phyloP scores from a whole-genome alignment of 2,113 vertebrate species.

The Nothocercus nigrocapillus region DNA sequence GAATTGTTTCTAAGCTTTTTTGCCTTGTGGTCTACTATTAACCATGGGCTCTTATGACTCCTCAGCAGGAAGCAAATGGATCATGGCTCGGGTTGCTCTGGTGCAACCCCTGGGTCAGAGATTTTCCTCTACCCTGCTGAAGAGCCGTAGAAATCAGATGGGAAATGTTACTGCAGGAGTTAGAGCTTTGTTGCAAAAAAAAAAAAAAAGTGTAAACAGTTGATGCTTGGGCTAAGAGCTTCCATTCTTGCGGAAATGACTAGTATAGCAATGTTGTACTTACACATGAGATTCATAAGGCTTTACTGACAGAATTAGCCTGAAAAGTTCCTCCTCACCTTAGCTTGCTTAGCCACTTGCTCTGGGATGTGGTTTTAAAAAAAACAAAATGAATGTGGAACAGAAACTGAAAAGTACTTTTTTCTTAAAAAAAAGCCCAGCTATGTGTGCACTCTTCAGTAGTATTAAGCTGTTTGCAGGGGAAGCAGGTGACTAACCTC shows the following conservation, averaged over 20 bases:
- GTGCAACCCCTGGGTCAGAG: background rate
- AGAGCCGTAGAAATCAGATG: conserved; percentile 22
- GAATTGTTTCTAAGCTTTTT: background rate
- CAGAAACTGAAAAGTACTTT: background rate
- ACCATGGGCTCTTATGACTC: background rate
- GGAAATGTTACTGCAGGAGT: conserved; percentile 27
- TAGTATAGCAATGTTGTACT: background rate
- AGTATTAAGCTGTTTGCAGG: background rate
- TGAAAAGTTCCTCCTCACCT: background rate
- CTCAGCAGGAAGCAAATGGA: background rate
- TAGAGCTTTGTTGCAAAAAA: conserved; percentile 8
- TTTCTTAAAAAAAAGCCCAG: background rate
- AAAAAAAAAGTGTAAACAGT: conserved; percentile 6
- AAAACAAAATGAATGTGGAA: background rate
- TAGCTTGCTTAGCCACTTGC: background rate
- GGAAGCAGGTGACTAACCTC: background rate
- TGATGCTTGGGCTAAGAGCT: background rate
- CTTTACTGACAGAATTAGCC: background rate
- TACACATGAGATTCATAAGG: background rate
- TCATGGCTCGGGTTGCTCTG: background rate
- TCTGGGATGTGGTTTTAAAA: background rate
- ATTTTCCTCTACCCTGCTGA: background rate
- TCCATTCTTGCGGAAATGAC: background rate
- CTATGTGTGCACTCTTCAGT: background rate
- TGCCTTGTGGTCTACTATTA: background rate